A percentile compares a stretch with the other conserved stretches of the same genome.
Evolutionary conservation across 1,140 invertebrate species (phyloP).

Genomic region (Acyrthosiphon pisum): DNA sequence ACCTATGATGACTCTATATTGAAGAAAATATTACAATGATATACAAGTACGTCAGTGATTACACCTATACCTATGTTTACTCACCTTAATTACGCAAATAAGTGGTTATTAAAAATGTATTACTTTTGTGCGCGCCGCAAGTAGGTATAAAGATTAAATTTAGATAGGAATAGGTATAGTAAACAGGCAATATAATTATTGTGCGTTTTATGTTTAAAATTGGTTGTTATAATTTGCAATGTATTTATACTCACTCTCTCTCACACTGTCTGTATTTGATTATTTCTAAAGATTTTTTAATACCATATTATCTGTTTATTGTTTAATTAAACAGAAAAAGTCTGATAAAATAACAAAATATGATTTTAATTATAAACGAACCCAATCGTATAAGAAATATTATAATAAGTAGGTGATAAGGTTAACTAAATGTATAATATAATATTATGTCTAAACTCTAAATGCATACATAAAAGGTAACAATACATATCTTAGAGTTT

Average conservation of each 20-base stretch:
- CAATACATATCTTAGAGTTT: not conserved
- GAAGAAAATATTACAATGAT: not conserved
- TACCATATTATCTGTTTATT: not conserved
- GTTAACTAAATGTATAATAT: not conserved
- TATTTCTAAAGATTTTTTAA: not conserved
- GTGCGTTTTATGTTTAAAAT: not conserved
- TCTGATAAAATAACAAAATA: not conserved
- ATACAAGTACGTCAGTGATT: not conserved
- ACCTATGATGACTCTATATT: not conserved
- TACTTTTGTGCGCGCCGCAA: not conserved
- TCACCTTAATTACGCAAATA: constrained; percentile 25
- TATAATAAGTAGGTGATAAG: not conserved
- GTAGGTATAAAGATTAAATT: not conserved
- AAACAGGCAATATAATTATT: not conserved
- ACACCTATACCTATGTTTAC: not conserved
- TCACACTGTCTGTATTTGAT: not conserved
- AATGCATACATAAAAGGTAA: not conserved
- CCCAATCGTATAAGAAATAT: not conserved
- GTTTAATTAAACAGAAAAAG: not conserved
- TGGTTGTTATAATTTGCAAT: not conserved
- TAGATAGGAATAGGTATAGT: not conserved
- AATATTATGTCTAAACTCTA: not conserved
- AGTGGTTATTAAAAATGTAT: not conserved
- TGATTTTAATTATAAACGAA: not conserved
- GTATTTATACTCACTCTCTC: too few relatives aligned